These are phyloP conservation scores for Sebastes goodei DNA, from an alignment of 2,797 vertebrate species.

Conservation along the genomic window DNA sequence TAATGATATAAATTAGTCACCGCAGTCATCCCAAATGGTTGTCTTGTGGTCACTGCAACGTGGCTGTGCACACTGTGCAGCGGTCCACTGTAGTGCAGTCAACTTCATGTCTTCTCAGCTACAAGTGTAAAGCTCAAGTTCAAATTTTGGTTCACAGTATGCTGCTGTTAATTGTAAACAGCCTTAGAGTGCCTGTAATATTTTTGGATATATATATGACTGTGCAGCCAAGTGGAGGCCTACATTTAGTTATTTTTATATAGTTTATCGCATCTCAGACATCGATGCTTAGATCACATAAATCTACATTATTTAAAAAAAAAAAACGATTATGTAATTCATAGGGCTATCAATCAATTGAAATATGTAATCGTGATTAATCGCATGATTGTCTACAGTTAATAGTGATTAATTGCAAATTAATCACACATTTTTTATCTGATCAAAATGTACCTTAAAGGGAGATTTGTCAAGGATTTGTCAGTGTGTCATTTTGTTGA, in stretches of 20 bases:
- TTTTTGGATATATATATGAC: background rate
- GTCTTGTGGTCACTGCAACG: background rate
- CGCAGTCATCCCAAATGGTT: background rate
- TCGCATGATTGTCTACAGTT: too few relatives aligned
- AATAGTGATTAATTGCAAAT: too few relatives aligned
- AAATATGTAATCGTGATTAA: too few relatives aligned
- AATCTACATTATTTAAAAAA: background rate
- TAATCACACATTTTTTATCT: too few relatives aligned
- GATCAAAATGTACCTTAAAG: too few relatives aligned
- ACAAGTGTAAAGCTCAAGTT: background rate
- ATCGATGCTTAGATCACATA: background rate
- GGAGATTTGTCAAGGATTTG: too few relatives aligned
- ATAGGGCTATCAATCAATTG: too few relatives aligned
- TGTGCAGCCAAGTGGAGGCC: background rate
- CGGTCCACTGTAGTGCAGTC: background rate
- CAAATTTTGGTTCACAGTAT: background rate
- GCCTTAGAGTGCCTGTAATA: background rate
- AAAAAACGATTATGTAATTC: too few relatives aligned
- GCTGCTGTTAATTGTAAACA: background rate
- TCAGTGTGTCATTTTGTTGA: too few relatives aligned
- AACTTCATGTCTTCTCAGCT: background rate
- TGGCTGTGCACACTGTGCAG: background rate
- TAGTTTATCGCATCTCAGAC: background rate
- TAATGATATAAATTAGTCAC: background rate
- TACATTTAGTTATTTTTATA: background rate